A percentile compares a stretch with the other conserved stretches of the same genome.
Evolutionary conservation across 2,113 vertebrate species (phyloP).

Genomic region (Corythornis madagascariensis): DNA sequence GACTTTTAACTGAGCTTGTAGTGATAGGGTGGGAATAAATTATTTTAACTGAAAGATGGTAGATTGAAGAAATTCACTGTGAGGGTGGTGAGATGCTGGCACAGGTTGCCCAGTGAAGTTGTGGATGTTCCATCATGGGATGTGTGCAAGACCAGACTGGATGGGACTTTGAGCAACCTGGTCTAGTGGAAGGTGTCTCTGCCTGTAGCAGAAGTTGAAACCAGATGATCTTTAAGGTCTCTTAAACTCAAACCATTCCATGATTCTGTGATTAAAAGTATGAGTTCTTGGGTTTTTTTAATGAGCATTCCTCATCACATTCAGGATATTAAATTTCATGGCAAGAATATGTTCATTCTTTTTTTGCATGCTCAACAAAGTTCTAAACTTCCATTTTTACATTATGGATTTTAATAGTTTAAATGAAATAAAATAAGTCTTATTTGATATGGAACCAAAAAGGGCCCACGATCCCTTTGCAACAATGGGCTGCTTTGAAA

Average conservation of each 20-base stretch:
- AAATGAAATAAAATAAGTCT: background rate
- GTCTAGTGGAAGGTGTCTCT: background rate
- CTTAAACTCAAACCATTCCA: background rate
- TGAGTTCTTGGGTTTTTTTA: background rate
- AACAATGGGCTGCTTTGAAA: background rate
- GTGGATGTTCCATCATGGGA: too few species aligned
- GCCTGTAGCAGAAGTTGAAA: background rate
- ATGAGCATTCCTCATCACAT: background rate
- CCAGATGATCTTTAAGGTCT: background rate
- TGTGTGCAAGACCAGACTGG: background rate
- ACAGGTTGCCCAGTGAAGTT: too few species aligned
- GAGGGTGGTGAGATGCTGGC: too few species aligned
- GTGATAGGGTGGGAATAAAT: too few species aligned
- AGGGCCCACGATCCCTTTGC: background rate
- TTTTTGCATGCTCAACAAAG: background rate
- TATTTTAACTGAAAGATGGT: too few species aligned
- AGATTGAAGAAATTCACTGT: too few species aligned
- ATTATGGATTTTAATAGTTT: background rate
- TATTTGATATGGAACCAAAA: background rate
- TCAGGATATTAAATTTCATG: background rate
- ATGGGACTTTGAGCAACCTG: background rate
- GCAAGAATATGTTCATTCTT: background rate
- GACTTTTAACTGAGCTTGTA: too few species aligned
- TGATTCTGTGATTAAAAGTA: background rate
- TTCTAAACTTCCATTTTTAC: background rate